Evolutionary conservation across 2,888 invertebrate species (phyloP), one percentile per base, ranked within the genome.

Genomic region (Andrena marginata): DNA sequence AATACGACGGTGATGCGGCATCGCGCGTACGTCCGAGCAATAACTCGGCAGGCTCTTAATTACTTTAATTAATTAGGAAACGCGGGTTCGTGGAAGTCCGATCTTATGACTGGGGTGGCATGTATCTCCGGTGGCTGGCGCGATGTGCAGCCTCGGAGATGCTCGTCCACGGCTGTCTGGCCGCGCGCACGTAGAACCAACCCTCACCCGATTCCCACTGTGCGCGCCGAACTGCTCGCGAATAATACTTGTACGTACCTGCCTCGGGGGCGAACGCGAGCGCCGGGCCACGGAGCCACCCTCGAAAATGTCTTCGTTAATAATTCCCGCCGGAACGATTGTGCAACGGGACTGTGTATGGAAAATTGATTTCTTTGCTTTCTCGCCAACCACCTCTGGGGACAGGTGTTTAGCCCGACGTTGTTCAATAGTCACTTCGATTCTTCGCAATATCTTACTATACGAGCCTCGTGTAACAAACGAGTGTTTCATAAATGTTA

Each of bases 61-160:
- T 92, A 91, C 91, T 92, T 92, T 91, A 92, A 92, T 93, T 92
- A 92, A 93, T 92, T 91, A 92, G 91, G 90, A 91, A 92, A 90
- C 89, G 91, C 87, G 89, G 90, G 89, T 91, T 91, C 92, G 90
- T 90, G 90, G 89, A 90, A 91, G 92, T 90, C 90, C 90, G 86
- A 92, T 91, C 92, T 91, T 91, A 90, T 89, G 89, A 90, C 89
- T 16, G 89, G 84, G 42, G 85, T 85, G 81, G 85, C 90, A 85
- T 90, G 90, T 86, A 91, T 87, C 88, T 90, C 82, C 80, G 79
- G 42, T 5, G 42, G 42, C 42, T 42, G 42, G 80, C 69, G 49
- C 26, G 63, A 63, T 29, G 67, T 51, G 60, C 56, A 59, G 31
- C 63, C 67, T n/a, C 60, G 16, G 64, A 63, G 69, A 60, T 59